Evolutionary conservation across 2,797 vertebrate genomes (phyloP).

Genomic region (Coilia nasus): DNA sequence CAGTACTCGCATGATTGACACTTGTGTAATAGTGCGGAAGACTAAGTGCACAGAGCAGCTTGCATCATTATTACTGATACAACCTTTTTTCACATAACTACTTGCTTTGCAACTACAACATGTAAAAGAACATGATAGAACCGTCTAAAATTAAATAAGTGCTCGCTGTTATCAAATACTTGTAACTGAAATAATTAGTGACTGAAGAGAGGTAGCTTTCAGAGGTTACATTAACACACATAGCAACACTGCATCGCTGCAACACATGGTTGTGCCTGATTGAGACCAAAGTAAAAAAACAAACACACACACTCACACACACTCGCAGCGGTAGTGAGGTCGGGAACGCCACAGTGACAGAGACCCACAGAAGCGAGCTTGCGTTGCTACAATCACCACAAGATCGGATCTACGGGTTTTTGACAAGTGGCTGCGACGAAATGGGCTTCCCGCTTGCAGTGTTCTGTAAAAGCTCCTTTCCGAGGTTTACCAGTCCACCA

Average conservation of each 20-base stretch:
- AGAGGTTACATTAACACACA: too few species aligned
- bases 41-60: too few species aligned
- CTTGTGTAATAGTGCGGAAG: too few species aligned
- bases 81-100: neutral
- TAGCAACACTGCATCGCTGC: too few species aligned
- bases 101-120: neutral
- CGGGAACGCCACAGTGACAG: conserved; percentile 90
- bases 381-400: conserved; percentile 91
- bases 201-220: neutral
- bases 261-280: too few species aligned
- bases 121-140: neutral
- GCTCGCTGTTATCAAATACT: neutral
- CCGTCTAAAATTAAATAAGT: neutral
- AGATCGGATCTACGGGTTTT: conserved; percentile 99
- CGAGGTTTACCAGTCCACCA: neutral
- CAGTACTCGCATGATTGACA: too few species aligned
- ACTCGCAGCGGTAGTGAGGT: conserved; percentile 26
- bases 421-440: conserved; percentile 81
- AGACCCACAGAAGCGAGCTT: conserved; percentile 99
- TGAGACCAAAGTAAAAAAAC: conserved; percentile 26
- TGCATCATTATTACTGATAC: neutral
- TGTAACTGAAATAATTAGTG: neutral
- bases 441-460: neutral
- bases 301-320: neutral
- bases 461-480: neutral